Conservation (phyloP, 1,140 invertebrate genomes). For the Holotrichia oblita region DNA sequence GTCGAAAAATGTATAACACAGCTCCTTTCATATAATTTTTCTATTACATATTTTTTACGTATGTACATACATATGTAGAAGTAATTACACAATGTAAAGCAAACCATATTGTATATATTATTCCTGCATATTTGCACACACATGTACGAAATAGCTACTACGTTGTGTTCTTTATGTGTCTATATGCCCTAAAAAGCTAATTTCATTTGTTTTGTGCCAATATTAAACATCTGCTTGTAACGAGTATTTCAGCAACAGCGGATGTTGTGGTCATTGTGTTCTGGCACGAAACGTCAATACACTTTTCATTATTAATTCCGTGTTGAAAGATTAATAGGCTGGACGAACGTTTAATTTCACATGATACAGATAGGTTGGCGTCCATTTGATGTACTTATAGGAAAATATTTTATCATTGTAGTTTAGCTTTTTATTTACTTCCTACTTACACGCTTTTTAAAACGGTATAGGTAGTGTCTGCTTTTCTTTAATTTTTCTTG, state of each 20-base stretch:
- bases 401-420: neutral
- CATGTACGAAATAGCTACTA: neutral
- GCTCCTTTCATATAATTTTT: too few relatives aligned
- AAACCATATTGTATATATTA: too few relatives aligned
- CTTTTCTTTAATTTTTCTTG: neutral
- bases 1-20: too few relatives aligned
- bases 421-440: too few relatives aligned
- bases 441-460: neutral
- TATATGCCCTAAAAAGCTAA: neutral
- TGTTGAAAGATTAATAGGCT: too few relatives aligned
- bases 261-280: neutral
- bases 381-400: neutral
- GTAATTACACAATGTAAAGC: too few relatives aligned
- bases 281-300: neutral
- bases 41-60: too few relatives aligned
- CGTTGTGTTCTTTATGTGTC: neutral
- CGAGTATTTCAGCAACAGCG: neutral
- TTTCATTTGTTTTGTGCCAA: neutral
- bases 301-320: neutral
- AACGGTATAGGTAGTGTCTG: neutral
- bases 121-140: neutral
- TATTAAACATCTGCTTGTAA: conserved; percentile 2
- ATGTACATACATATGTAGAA: too few relatives aligned
- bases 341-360: neutral
- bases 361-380: neutral